These are phyloP conservation scores for Calliphora vicina DNA, from an alignment of 1,140 invertebrate species.

Conservation along the genomic window DNA sequence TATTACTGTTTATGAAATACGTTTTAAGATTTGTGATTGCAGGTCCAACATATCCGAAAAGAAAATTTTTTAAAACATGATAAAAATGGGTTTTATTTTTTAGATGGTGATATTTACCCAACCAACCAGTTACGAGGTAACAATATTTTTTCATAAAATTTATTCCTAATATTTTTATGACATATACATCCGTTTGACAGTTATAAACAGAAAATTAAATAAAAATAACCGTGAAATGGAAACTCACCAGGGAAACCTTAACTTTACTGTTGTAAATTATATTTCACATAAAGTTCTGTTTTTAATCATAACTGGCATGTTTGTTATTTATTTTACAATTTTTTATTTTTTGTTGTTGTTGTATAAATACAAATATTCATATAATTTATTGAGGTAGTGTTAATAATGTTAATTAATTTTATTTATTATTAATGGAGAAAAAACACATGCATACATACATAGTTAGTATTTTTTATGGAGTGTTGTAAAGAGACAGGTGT, in stretches of 20 bases:
- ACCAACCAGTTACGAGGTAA: no score
- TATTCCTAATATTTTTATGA: no score
- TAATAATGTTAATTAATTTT: conserved; percentile 35
- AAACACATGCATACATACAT: neutral
- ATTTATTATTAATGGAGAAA: conserved; percentile 11
- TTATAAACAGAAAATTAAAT: no score
- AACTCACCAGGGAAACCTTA: neutral
- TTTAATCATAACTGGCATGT: conserved; percentile 31
- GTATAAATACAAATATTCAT: neutral
- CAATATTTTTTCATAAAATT: no score
- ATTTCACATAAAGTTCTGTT: neutral
- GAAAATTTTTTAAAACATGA: no score
- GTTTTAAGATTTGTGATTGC: no score
- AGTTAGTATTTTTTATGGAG: neutral
- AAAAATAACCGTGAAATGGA: neutral
- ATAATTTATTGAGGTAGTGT: conserved; percentile 33
- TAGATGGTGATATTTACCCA: no score
- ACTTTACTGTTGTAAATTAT: neutral
- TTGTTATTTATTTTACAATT: conserved; percentile 21
- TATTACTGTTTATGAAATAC: no score
- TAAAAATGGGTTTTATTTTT: no score
- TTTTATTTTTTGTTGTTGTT: neutral
- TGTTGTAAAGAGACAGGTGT: neutral
- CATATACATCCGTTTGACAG: no score
- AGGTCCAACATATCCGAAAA: no score